A percentile compares a stretch with the other conserved stretches of the same genome.
Evolutionary conservation across 2,113 vertebrate genomes (phyloP).

Genomic region (Cacatua alba): DNA sequence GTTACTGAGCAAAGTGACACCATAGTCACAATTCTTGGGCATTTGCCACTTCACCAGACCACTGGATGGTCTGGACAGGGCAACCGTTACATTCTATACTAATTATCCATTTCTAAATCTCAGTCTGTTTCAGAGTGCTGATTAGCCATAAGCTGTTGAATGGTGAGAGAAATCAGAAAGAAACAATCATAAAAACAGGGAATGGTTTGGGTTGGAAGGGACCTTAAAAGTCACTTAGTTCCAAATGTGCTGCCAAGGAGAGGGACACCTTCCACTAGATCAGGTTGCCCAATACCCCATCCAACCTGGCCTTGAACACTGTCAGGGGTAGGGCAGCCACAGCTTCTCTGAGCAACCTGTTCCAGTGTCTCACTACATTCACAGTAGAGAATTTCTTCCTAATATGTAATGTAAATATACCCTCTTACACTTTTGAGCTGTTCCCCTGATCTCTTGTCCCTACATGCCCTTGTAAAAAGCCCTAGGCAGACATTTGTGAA

Average conservation of each 20-base stretch:
- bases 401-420: neutral
- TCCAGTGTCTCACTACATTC: neutral
- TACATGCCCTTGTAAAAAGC: neutral
- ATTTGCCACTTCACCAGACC: neutral
- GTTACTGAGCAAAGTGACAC: neutral
- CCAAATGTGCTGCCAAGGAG: too few species aligned
- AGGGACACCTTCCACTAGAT: neutral
- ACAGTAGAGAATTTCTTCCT: neutral
- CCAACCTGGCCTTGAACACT: neutral
- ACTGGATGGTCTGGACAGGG: neutral
- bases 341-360: neutral
- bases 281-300: neutral
- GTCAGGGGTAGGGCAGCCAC: too few species aligned
- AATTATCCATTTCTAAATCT: neutral
- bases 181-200: neutral
- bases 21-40: neutral
- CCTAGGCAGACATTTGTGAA: neutral
- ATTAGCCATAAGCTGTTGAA: neutral
- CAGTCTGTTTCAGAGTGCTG: neutral
- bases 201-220: neutral
- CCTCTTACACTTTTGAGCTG: neutral
- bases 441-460: neutral
- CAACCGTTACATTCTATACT: neutral
- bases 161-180: neutral
- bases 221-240: neutral